These are phyloP conservation scores for Ips nitidus DNA, from an alignment of 1,140 invertebrate genomes.

Conservation along the genomic window DNA sequence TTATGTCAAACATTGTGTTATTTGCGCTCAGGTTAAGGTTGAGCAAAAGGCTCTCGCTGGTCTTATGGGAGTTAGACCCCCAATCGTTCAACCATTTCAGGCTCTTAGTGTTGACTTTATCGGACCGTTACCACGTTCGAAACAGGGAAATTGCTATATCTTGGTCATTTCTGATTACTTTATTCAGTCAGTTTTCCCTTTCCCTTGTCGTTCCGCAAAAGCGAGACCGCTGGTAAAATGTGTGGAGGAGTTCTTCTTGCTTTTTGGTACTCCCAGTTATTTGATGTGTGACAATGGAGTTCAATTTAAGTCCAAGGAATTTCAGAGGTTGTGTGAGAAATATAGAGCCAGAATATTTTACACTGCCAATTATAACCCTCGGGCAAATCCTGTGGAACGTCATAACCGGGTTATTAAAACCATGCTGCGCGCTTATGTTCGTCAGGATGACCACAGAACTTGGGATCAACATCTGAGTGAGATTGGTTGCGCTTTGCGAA, in stretches of 20 bases:
- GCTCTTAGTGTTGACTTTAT: constrained; percentile 44
- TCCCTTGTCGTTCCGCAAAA: constrained; percentile 25
- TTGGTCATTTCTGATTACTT: constrained; percentile 49
- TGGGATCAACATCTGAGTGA: constrained; percentile 32
- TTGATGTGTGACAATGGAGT: constrained; percentile 46
- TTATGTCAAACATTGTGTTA: constrained; percentile 41
- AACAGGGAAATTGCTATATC: constrained; percentile 43
- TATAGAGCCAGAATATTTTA: constrained; percentile 30
- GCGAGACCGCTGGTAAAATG: constrained; percentile 21
- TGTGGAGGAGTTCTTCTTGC: constrained; percentile 39
- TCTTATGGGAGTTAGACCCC: constrained; percentile 38
- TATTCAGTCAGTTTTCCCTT: constrained; percentile 40
- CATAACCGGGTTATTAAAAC: constrained; percentile 40
- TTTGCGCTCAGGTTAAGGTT: constrained; percentile 42
- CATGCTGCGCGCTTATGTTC: constrained; percentile 34
- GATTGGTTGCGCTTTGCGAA: constrained; percentile 36
- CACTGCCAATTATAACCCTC: constrained; percentile 39
- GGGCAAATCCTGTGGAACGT: constrained; percentile 39
- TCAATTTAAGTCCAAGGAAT: constrained; percentile 31
- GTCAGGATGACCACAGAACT: constrained; percentile 30
- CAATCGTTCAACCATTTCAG: constrained; percentile 40
- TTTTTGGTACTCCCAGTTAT: constrained; percentile 34
- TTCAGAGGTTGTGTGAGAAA: constrained; percentile 19
- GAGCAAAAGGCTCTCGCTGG: constrained; percentile 39
- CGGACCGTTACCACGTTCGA: constrained; percentile 42